Evolutionary conservation across 1,140 invertebrate species (phyloP).

Genomic region (Orchesella cincta): DNA sequence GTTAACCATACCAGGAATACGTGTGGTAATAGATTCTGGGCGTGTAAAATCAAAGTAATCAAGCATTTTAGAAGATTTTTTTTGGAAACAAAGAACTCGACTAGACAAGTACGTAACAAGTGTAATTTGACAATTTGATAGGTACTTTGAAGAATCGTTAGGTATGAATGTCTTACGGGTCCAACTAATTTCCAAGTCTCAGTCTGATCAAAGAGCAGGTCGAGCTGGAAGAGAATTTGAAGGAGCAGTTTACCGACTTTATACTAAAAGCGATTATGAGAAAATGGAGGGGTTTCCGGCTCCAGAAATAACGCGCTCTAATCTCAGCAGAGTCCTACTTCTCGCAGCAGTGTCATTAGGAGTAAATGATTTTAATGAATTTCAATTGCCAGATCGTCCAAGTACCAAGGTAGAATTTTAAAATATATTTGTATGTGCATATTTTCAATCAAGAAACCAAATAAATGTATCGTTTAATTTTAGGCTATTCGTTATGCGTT

Average conservation of each 20-base stretch:
- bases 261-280: constrained; percentile 72
- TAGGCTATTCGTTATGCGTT: constrained; percentile 67
- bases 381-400: background rate
- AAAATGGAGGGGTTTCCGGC: constrained; percentile 69
- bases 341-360: constrained; percentile 17
- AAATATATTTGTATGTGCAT: background rate
- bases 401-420: constrained; percentile 9
- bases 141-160: constrained; percentile 71
- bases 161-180: constrained; percentile 84
- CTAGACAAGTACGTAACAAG: no score
- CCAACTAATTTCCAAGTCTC: constrained; percentile 82
- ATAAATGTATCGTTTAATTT: constrained; percentile 37
- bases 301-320: constrained; percentile 85
- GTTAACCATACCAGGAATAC: constrained; percentile 90
- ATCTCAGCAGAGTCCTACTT: constrained; percentile 57
- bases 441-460: background rate
- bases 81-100: background rate
- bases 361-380: background rate
- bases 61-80: background rate
- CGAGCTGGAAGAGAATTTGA: constrained; percentile 82
- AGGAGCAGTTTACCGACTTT: constrained; percentile 82
- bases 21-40: constrained; percentile 92
- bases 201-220: constrained; percentile 88
- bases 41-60: constrained; percentile 82
- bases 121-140: constrained; percentile 53